Conservation (phyloP, 2,113 vertebrate genomes). For the Ochotona princeps region DNA sequence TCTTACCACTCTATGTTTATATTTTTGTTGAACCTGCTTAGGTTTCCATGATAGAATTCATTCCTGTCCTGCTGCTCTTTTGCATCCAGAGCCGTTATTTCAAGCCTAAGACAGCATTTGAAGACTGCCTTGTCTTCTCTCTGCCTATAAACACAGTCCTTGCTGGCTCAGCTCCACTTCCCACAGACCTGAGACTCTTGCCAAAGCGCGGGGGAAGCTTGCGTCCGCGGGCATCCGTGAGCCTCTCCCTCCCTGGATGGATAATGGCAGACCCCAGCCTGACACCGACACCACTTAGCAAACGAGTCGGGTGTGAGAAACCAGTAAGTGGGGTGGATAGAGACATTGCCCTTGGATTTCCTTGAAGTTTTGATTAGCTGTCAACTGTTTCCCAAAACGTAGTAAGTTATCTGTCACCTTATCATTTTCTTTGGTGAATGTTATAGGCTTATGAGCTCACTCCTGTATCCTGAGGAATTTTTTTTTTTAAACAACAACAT, state of each 20-base stretch:
- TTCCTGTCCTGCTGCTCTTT: neutral
- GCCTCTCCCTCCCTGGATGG: too few species aligned
- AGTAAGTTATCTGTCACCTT: slow-evolving; percentile 27
- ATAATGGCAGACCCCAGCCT: neutral
- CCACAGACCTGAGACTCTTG: neutral
- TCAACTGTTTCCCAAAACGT: slow-evolving; percentile 51
- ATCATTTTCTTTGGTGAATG: slow-evolving; percentile 25
- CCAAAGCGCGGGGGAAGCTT: too few species aligned
- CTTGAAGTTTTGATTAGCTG: slow-evolving; percentile 61
- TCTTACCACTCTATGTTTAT: neutral
- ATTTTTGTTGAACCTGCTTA: neutral
- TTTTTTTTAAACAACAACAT: neutral
- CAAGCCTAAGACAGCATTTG: neutral
- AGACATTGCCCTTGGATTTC: neutral
- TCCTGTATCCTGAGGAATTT: neutral
- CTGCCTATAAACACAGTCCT: neutral
- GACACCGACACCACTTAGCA: neutral
- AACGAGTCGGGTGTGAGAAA: neutral
- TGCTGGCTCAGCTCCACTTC: neutral
- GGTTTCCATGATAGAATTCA: neutral
- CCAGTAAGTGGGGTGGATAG: neutral
- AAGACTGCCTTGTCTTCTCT: neutral
- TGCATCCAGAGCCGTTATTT: neutral
- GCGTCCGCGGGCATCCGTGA: too few species aligned
- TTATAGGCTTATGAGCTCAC: slow-evolving; percentile 42